Evolutionary conservation across 2,113 vertebrate genomes (phyloP).

Genomic region (Hyla sarda): DNA sequence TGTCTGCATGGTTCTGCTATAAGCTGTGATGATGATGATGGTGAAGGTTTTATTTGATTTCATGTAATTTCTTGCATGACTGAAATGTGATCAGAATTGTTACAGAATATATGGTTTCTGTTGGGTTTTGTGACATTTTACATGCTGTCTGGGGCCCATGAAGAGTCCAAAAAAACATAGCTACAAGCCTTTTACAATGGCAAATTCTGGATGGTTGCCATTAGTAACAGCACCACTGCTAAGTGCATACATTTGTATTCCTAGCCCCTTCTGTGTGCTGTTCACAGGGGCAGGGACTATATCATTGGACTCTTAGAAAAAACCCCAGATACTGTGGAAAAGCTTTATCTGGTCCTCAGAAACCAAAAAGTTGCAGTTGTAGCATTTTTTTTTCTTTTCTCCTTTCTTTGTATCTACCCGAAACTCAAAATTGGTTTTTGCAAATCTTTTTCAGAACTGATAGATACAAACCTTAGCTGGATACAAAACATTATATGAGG

Average conservation of each 20-base stretch:
- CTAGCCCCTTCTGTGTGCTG: not conserved
- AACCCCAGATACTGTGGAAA: not conserved
- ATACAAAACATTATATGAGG: slow-evolving; percentile 89
- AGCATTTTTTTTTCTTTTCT: slow-evolving; percentile 70
- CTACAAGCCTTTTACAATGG: too few relatives aligned
- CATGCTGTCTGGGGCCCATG: not conserved
- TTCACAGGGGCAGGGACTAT: not conserved
- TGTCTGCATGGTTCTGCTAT: not conserved
- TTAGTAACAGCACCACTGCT: not conserved
- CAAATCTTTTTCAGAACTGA: slow-evolving; percentile 88
- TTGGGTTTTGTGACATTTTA: not conserved
- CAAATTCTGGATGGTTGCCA: not conserved
- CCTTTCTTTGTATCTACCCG: slow-evolving; percentile 48
- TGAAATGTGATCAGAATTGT: not conserved
- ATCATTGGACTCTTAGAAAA: not conserved
- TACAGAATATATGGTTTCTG: not conserved
- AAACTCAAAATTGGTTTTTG: slow-evolving; percentile 82
- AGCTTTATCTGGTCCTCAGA: slow-evolving; percentile 47
- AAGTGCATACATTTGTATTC: not conserved
- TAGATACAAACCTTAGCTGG: slow-evolving; percentile 89
- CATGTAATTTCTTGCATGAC: not conserved
- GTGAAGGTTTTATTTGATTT: too few relatives aligned
- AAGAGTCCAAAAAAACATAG: too few relatives aligned
- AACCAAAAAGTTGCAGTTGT: slow-evolving; percentile 73
- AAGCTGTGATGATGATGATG: slow-evolving; percentile 8